phyloP scores from a whole-genome alignment of 1,140 invertebrate species.

The Araneus ventricosus region DNA sequence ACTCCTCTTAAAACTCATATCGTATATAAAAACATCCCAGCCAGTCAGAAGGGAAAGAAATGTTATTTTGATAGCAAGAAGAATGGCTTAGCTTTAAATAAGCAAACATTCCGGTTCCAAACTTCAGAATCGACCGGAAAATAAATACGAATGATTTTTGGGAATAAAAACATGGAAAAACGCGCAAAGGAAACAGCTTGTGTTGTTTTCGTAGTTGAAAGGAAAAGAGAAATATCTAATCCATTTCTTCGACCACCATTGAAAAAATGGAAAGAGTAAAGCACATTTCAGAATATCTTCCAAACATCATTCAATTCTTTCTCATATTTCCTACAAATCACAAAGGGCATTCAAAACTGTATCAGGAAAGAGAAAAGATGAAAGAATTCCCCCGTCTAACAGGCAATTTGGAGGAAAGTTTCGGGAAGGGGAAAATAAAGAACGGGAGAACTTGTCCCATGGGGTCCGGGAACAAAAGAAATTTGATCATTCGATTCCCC shows the following conservation, averaged over 20 bases:
- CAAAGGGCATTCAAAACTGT: conserved; percentile 57
- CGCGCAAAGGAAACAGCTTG: conserved; percentile 42
- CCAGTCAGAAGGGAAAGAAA: neutral
- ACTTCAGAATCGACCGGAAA: conserved; percentile 46
- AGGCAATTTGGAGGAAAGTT: conserved; percentile 31
- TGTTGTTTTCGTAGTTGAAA: conserved; percentile 42
- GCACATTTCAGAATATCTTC: conserved; percentile 55
- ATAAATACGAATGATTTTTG: conserved; percentile 51
- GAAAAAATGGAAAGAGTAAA: conserved; percentile 29
- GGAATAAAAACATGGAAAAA: conserved; percentile 40
- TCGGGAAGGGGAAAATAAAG: neutral
- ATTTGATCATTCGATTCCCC: conserved; percentile 19
- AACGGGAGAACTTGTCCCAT: conserved; percentile 42
- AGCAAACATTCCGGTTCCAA: neutral
- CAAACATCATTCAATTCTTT: conserved; percentile 61
- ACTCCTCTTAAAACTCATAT: too few species aligned
- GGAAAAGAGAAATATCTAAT: conserved; percentile 56
- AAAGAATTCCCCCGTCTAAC: conserved; percentile 45
- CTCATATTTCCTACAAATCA: conserved; percentile 57
- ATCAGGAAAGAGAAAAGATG: conserved; percentile 44
- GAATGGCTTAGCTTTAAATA: neutral
- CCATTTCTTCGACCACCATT: conserved; percentile 33
- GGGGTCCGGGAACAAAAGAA: conserved; percentile 31
- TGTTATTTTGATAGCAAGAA: neutral
- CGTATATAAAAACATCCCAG: too few species aligned